Base-by-base conservation (phyloP, 2,113 vertebrate genomes). In the Rhegmatorhina hoffmannsi region DNA sequence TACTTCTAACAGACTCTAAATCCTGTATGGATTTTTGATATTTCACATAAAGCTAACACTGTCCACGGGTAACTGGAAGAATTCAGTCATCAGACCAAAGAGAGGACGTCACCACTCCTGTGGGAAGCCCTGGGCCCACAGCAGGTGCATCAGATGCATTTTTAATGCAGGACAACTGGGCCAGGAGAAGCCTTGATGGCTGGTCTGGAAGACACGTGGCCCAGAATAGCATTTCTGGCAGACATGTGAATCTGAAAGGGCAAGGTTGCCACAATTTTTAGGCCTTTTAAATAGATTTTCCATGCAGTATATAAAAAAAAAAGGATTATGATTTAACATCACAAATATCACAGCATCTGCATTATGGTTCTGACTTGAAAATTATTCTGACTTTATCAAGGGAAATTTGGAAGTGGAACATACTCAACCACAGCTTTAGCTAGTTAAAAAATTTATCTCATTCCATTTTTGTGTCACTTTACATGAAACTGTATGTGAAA, bases 1-100 rank as follows among this genome's bases (percentile, higher is more conserved):
- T 98, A 98, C 98, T 98, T 98, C 98, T 98, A 98, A 98, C 96
- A 97, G 97, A 97, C 67, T 96, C 98, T 98, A 97, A 98, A 98
- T 98, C 98, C 94, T 97, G 97, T 95, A 98, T 96, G 98, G 98
- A 97, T 94, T 96, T 96, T 97, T 97, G 88, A 94, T 95, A 97
- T 94, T 92, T 92, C 93, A 94, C 86, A 94, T 92, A 93, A 96
- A 96, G 93, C 83, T 93, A 93, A 75, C 46, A 19, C 66, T 89
- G 86, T 79, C 92, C 95, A 92, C 17, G 13, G 88, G 69, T 95
- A 94, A 89, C 90, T 95, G 88, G 76, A 94, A 87, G 93, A 92
- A 89, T 58, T 95, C 83, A 93, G 72, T 53, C 94, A 84, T 82
- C 60, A 93, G 90, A 96, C 72, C 68, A 90, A 84, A 95, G 92